Base-by-base conservation (phyloP, 2,888 invertebrate genomes). In the Lithophane leautieri region DNA sequence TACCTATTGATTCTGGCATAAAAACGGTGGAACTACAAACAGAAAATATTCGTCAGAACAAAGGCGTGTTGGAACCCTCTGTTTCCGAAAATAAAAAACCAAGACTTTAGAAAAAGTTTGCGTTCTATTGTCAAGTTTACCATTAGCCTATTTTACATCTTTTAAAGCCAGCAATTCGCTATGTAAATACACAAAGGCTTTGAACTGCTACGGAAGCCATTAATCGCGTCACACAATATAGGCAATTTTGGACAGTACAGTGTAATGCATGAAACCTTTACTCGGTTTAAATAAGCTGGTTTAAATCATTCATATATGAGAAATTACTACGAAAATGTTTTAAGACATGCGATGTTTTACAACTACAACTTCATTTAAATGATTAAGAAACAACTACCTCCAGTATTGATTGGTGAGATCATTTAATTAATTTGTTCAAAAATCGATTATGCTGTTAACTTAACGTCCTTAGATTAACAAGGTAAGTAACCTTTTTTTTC, bases 291-390 rank as follows among this genome's bases (percentile, higher is more conserved):
- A 78, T 69, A 44, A 78, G 22, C 52, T 56, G 67, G 58, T 73
- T 79, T 42, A 71, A 75, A 76, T 54, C 34, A 40, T n/a, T 58
- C 66, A 77, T 66, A 25, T 56, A 70, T 50, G n/a, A 50, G 19
- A 66, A 76, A 78, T 62, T 28, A 40, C 61, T 69, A 62, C 40
- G 4, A 44, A 44, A 63, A 70, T 52, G 70, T 12, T 28, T 79
- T 54, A 52, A 68, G 74, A 42, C 58, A 75, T 34, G 63, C 67
- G 54, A 76, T 73, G 62, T 77, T 67, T 67, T 73, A 73, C 22
- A 65, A 47, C 60, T 65, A 78, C 75, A 74, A 81, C 81, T 86
- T 73, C 42, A 78, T 84, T 76, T 74, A 58, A 72, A 78, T 74
- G 28, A 69, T 70, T 52, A 56, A 42, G 65, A 73, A 68, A 50